A percentile compares a stretch with the other conserved stretches of the same genome.
Conservation (phyloP, 2,888 invertebrate genomes). For the Theretra japonica region DNA sequence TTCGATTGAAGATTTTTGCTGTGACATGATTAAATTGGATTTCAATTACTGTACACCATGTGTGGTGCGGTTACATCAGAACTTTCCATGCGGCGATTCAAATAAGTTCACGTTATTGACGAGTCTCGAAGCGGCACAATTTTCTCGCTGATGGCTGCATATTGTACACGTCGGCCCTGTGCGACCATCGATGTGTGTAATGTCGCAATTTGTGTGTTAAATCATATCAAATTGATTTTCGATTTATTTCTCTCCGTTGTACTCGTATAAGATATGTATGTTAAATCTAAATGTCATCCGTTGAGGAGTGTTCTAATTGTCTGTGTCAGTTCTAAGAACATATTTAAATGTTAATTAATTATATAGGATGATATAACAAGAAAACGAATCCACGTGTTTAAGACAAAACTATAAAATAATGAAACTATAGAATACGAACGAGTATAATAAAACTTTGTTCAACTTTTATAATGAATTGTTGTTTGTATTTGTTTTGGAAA, state of each 20-base stretch:
- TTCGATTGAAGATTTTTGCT: conserved; percentile 15
- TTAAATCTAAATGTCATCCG: neutral
- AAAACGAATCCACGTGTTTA: too few species aligned
- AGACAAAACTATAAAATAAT: too few species aligned
- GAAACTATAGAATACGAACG: too few species aligned
- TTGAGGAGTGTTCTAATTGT: too few species aligned
- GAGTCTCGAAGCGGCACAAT: conserved; percentile 2
- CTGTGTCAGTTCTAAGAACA: neutral
- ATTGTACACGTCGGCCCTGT: conserved; percentile 1
- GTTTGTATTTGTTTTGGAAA: neutral
- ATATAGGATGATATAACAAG: neutral
- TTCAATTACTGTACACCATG: conserved; percentile 33
- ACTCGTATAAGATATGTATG: neutral
- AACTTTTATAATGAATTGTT: too few species aligned
- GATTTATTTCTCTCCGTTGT: neutral
- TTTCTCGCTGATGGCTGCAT: conserved; percentile 20
- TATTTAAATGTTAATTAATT: neutral
- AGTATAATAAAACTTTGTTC: too few species aligned
- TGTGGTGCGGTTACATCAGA: conserved; percentile 37
- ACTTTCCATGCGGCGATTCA: conserved; percentile 39
- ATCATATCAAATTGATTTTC: neutral
- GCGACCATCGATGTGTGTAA: neutral
- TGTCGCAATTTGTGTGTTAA: conserved; percentile 2
- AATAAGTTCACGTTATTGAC: conserved; percentile 34
- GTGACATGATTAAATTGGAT: conserved; percentile 32